phyloP scores from a whole-genome alignment of 2,113 vertebrate genomes.

The Columba livia region DNA sequence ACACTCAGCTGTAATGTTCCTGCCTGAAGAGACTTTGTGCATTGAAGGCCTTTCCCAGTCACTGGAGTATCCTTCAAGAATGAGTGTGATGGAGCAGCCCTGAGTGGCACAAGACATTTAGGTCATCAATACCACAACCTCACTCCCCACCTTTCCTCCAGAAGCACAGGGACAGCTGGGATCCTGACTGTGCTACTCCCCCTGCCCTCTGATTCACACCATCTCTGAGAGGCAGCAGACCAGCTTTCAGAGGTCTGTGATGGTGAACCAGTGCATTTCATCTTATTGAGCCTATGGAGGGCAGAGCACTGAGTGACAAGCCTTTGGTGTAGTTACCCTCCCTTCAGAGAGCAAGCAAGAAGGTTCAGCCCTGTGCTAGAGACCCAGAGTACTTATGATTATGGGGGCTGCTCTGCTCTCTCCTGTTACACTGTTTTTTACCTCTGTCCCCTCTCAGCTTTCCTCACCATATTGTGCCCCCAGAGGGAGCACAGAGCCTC shows the following conservation, averaged over 20 bases:
- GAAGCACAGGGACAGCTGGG: neutral
- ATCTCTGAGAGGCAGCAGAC: neutral
- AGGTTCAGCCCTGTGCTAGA: neutral
- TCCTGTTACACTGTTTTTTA: neutral
- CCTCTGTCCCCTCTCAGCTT: neutral
- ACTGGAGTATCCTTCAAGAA: neutral
- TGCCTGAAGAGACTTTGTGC: neutral
- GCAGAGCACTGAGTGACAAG: neutral
- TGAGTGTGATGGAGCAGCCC: neutral
- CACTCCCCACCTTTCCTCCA: neutral
- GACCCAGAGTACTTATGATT: neutral
- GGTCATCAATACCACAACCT: neutral
- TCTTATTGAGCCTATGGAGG: neutral
- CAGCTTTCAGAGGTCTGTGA: neutral
- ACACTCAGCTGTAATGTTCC: neutral
- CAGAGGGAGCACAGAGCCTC: neutral
- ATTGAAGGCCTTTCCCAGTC: neutral
- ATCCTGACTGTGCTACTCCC: neutral
- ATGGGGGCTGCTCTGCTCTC: neutral
- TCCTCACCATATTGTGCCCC: neutral
- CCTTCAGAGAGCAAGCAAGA: neutral
- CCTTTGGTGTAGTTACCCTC: neutral
- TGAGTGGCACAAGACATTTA: neutral
- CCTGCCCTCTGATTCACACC: neutral
- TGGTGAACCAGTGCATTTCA: neutral